Conservation (phyloP, 2,888 invertebrate species). For the Cephus pygmeus region DNA sequence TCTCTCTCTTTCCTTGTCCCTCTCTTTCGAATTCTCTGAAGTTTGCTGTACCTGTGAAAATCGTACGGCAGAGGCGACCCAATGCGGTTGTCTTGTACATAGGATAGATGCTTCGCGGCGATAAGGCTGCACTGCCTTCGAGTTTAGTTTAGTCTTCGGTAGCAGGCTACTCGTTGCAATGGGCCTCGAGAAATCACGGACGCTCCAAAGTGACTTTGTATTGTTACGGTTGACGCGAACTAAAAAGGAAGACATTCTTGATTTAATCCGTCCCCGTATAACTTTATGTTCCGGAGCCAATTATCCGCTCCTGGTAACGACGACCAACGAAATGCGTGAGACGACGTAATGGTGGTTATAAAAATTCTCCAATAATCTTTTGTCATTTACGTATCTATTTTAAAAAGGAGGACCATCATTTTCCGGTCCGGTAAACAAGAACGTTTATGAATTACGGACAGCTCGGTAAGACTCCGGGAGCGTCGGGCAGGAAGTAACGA, state of each 20-base stretch:
- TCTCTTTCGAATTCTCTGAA: background rate
- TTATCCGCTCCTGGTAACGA: background rate
- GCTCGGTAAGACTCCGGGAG: background rate
- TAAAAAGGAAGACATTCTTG: background rate
- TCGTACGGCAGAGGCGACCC: background rate
- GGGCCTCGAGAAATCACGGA: background rate
- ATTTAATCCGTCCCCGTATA: background rate
- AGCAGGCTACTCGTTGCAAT: background rate
- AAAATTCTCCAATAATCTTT: background rate
- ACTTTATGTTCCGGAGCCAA: slow-evolving; percentile 6
- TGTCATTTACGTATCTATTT: background rate
- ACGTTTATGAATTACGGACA: background rate
- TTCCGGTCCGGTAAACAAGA: background rate
- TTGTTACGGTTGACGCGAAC: background rate
- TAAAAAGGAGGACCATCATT: background rate
- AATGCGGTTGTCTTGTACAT: background rate
- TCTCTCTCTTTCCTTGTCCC: background rate
- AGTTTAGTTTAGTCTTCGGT: background rate
- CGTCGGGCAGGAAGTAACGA: background rate
- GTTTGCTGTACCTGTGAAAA: background rate
- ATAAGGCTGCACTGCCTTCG: background rate
- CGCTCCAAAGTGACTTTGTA: background rate
- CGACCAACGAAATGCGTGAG: background rate
- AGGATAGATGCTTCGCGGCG: background rate
- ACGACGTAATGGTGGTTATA: background rate